A percentile compares a stretch with the other conserved stretches of the same genome.
Evolutionary conservation across 2,888 invertebrate species (phyloP).

Genomic region (Xylocampa areola): DNA sequence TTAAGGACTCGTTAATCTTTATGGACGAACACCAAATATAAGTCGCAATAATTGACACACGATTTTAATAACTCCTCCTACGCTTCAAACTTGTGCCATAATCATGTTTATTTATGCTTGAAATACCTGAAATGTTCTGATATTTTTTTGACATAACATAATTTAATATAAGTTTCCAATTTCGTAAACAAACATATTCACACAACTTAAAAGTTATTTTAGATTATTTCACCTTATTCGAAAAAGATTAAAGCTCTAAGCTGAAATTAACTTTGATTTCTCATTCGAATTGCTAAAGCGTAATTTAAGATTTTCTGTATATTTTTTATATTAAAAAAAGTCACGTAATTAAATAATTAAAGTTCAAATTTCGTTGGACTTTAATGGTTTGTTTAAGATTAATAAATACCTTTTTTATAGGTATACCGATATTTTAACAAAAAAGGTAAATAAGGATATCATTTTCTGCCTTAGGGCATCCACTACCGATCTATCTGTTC

Average conservation of each 20-base stretch:
- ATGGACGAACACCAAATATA: not conserved
- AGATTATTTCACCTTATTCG: not conserved
- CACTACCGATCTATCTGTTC: too few species aligned
- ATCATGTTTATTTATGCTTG: not conserved
- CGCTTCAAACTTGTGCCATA: not conserved
- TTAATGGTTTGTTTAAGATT: too few species aligned
- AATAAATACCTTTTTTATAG: too few species aligned
- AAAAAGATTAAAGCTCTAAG: not conserved
- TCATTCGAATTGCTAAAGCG: slow-evolving; percentile 18
- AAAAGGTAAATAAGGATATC: too few species aligned
- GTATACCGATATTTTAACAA: too few species aligned
- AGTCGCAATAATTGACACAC: slow-evolving; percentile 3
- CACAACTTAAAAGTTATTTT: not conserved
- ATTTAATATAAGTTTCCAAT: too few species aligned
- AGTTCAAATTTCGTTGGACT: too few species aligned
- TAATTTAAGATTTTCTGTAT: not conserved
- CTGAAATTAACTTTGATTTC: not conserved
- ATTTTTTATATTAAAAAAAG: too few species aligned
- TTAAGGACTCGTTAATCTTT: not conserved
- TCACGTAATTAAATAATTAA: too few species aligned
- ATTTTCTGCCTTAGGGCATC: too few species aligned
- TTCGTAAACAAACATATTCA: slow-evolving; percentile 3
- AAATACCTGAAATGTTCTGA: not conserved
- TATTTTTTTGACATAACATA: slow-evolving; percentile 2
- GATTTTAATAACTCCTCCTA: slow-evolving; percentile 1